Evolutionary conservation across 1,140 invertebrate genomes (phyloP), one percentile per base, ranked within the genome.

Genomic region (Solenopsis invicta): DNA sequence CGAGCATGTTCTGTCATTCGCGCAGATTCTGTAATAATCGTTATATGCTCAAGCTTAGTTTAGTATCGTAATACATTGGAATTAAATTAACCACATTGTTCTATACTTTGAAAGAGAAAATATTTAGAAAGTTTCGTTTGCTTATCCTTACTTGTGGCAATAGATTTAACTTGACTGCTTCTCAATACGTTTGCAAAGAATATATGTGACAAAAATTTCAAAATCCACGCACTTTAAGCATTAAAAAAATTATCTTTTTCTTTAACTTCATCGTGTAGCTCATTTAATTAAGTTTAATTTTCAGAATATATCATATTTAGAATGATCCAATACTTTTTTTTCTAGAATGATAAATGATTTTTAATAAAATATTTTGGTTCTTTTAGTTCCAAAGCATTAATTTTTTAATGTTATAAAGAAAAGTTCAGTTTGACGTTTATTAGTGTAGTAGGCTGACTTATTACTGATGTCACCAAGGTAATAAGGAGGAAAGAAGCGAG

Each of bases 1-100:
- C 95, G 96, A 86, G 88, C 90, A 2, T 96, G 96, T 91, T 96
- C 96, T 0, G 90, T 93, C 61, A 94, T 96, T 12, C 94, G 97
- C 81, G 95, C 95, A 9, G 92, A 95, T 66, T 91, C 96, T 92
- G 96, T 96, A 94, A 95, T 67, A 41, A 18, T 82, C n/a, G 50
- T 74, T 50, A 24, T 50, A 48, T 18, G n/a, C 74, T 48, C 12
- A 13, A 75, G 48, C 6, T 37, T 29, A 21, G 6, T 48, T 48
- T 5, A 21, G 9, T 56, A 0, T 48, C 18, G 45, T 10, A 29
- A 78, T 29, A 56, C 6, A 8, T 82, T 74, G 41, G 18, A 82
- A 61, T n/a, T 82, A 61, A 84, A 84, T 75, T 9, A 50, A 62
- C 29, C 48, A 80, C 41, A 37, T 50, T 4, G 18, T 24, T 45